Evolutionary conservation across 2,113 vertebrate genomes (phyloP), one percentile per base, ranked within the genome.

Genomic region (Oncorhynchus nerka): DNA sequence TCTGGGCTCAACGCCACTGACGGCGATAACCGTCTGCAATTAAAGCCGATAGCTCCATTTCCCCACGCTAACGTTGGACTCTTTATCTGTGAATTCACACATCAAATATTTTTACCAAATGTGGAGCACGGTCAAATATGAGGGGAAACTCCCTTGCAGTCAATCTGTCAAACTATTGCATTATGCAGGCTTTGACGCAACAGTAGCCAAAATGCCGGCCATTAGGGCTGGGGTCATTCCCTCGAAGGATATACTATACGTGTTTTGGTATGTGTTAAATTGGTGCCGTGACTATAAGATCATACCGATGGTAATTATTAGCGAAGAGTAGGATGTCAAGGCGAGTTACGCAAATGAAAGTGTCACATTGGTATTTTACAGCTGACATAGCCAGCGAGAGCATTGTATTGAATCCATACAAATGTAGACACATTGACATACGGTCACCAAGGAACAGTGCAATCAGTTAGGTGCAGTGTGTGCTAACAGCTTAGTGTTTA

Each of bases 81-180:
- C 20, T 62, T 62, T 80, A 8, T 70, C 68, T 1, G 22, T 24
- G 34, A 32, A 62, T 22, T 57, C 48, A 34, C 57, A 73, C 55
- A 51, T 26, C 69, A 76, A 76, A 80, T 80, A 76, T 76, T 80
- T 80, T 80, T 75, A 75, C 78, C 28, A 48, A 75, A 72, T 48
- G 78, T 75, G 73, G 73, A 68, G 78, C 78, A 59, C 49, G 68
- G 15, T 4, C 19, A 19, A 57, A 7, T 15, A 4, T 7, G 15
- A 57, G 55, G 55, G 4, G 2, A 20, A 57, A 6, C 4, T 20
- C 55, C 1, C 16, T 19, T 28, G 28, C 28, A 28, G 28, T 28
- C 28, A 28, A 28, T 57, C 20, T 57, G 55, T 45, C 39, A 45
- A 45, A 45, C 39, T 45, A 45, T 45, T 45, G 39, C 39, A 11